phyloP scores from a whole-genome alignment of 2,113 vertebrate genomes.

The Pituophis catenifer region DNA sequence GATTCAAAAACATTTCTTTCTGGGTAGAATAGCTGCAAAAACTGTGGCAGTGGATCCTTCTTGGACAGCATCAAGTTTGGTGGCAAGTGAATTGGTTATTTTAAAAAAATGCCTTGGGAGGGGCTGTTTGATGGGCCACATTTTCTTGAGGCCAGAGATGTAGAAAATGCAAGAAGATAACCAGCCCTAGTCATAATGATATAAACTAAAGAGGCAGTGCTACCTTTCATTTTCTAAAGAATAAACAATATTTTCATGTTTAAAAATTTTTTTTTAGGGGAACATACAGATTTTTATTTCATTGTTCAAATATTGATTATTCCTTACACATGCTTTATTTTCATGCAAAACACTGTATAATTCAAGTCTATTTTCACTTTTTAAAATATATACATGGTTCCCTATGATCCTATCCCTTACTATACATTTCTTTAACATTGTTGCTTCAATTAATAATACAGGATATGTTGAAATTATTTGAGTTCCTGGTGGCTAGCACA shows the following conservation, averaged over 20 bases:
- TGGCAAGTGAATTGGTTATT: neutral
- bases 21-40: neutral
- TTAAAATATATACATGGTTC: neutral
- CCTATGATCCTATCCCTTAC: too few species aligned
- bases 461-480: neutral
- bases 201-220: neutral
- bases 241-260: neutral
- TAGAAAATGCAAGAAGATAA: neutral
- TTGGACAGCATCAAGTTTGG: neutral
- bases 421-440: neutral
- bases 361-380: neutral
- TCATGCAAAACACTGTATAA: neutral
- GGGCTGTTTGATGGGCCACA: neutral
- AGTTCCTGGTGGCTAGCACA: neutral
- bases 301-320: neutral
- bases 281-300: neutral
- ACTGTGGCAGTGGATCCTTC: neutral
- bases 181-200: neutral
- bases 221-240: neutral
- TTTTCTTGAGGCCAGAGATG: neutral
- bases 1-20: neutral
- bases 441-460: too few species aligned
- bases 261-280: neutral
- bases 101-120: neutral
- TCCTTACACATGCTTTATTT: neutral